Percentiles rank a stretch among this genome's conserved stretches.
These are phyloP conservation scores for Gallinago solitaria DNA, from an alignment of 2,797 vertebrate species.

Conservation along the genomic window DNA sequence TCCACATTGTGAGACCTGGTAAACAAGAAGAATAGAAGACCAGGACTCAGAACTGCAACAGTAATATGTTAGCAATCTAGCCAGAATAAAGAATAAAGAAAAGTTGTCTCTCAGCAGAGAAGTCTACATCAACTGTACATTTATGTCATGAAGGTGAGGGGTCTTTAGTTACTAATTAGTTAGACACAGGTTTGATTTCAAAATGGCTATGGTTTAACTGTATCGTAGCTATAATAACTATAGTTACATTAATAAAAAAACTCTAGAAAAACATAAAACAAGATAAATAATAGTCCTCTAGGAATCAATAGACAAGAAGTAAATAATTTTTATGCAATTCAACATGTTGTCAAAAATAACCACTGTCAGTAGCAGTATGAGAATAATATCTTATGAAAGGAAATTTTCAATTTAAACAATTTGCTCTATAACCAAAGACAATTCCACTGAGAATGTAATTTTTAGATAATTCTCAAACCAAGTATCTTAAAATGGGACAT, in stretches of 20 bases:
- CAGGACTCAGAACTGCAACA: background rate
- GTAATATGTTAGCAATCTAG: background rate
- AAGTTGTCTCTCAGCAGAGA: accelerated
- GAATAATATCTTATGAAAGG: background rate
- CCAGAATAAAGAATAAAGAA: background rate
- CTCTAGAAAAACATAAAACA: background rate
- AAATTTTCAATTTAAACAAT: background rate
- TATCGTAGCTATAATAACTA: background rate
- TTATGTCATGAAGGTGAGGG: background rate
- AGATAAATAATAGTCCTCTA: background rate
- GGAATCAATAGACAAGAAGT: background rate
- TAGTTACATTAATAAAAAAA: background rate
- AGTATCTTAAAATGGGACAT: background rate
- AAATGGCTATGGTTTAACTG: background rate
- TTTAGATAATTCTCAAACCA: background rate
- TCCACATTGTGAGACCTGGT: background rate
- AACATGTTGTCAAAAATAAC: background rate
- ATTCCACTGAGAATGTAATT: background rate
- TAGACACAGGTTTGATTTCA: background rate
- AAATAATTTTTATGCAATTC: background rate
- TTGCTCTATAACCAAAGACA: background rate
- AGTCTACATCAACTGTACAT: background rate
- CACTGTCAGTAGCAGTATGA: background rate
- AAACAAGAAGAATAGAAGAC: background rate
- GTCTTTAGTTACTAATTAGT: background rate